These are phyloP conservation scores for Didymodactylos carnosus DNA, from an alignment of 2,888 invertebrate species.

Conservation along the genomic window DNA sequence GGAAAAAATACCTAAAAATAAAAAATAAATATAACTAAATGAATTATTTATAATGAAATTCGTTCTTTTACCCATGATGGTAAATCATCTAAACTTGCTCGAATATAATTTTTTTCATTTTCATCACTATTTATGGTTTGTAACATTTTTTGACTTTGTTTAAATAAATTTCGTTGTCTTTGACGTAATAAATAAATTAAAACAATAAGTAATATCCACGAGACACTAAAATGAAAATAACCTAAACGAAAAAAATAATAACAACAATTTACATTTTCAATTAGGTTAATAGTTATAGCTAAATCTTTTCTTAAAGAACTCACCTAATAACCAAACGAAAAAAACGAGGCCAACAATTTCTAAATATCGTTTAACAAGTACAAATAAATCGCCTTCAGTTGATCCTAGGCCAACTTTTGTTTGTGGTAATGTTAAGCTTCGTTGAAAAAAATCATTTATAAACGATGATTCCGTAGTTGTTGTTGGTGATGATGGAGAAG, in stretches of 20 bases:
- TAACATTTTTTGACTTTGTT: not conserved
- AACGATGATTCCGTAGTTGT: no score
- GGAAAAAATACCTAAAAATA: slow-evolving; percentile 1
- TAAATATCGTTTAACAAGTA: not conserved
- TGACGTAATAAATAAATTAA: slow-evolving; percentile 10
- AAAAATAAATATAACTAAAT: no score
- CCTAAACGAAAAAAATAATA: not conserved
- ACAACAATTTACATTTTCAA: not conserved
- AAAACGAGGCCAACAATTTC: slow-evolving; percentile 1
- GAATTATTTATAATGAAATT: not conserved
- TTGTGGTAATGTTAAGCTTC: not conserved
- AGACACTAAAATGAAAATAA: slow-evolving; percentile 9
- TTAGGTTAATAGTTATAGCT: not conserved
- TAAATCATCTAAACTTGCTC: slow-evolving; percentile 11
- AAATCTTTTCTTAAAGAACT: not conserved
- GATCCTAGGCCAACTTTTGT: slow-evolving; percentile 7
- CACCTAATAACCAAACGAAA: slow-evolving; percentile 10
- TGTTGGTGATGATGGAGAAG: not conserved
- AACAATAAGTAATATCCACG: slow-evolving; percentile 7
- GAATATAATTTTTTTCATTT: slow-evolving; percentile 10
- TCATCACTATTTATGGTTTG: not conserved
- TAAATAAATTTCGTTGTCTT: not conserved
- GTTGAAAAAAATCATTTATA: not conserved
- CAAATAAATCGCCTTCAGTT: slow-evolving; percentile 3
- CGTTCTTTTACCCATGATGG: slow-evolving; percentile 6